Conservation (phyloP, 2,888 invertebrate genomes). For the Apodemia mormo region DNA sequence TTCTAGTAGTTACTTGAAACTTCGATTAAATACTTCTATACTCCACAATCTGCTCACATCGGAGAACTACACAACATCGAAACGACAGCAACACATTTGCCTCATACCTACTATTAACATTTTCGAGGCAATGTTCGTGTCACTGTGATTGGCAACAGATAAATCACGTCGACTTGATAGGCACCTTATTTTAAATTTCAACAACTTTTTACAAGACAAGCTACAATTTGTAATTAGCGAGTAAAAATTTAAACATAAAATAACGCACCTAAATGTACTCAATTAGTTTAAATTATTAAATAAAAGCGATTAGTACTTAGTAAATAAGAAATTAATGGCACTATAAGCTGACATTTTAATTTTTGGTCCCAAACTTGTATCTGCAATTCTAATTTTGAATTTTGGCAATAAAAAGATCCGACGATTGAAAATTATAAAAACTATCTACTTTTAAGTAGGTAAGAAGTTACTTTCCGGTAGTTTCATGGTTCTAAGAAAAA, state of each 20-base stretch:
- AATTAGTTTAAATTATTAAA: constrained; percentile 35
- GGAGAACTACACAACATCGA: neutral
- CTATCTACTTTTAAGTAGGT: neutral
- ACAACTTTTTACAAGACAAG: too few relatives aligned
- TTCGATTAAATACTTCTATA: too few relatives aligned
- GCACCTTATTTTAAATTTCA: too few relatives aligned
- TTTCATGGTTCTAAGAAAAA: neutral
- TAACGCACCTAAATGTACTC: neutral
- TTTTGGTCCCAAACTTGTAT: constrained; percentile 67
- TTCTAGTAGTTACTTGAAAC: too few relatives aligned
- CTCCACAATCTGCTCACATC: neutral
- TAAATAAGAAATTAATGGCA: constrained; percentile 56
- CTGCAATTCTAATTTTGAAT: constrained; percentile 20
- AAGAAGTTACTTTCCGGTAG: neutral
- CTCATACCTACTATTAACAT: neutral
- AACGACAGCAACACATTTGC: neutral
- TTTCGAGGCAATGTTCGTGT: neutral
- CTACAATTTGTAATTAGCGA: too few relatives aligned
- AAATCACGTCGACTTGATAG: too few relatives aligned
- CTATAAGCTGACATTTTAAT: constrained; percentile 47
- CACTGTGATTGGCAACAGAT: too few relatives aligned
- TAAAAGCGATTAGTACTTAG: constrained; percentile 15
- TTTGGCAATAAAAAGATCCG: neutral
- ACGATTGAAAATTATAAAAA: neutral
- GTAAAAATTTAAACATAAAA: too few relatives aligned